These are phyloP conservation scores for Odontomachus brunneus DNA, from an alignment of 1,140 invertebrate genomes.

Conservation along the genomic window DNA sequence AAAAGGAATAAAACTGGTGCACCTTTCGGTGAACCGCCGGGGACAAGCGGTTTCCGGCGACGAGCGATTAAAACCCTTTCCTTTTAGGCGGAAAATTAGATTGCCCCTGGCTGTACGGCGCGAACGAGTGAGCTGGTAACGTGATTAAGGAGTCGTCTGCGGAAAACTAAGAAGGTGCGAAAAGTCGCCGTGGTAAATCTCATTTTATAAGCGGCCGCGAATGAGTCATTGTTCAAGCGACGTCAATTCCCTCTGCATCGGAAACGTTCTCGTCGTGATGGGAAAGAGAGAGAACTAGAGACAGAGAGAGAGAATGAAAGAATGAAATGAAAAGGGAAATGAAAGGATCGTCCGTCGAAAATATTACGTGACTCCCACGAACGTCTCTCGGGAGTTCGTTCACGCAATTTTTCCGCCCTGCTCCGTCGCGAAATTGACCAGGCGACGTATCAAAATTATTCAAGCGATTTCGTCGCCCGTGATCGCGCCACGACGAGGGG, in stretches of 20 bases:
- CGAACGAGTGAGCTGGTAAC: slow-evolving; percentile 30
- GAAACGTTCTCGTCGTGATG: background rate
- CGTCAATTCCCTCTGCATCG: slow-evolving; percentile 16
- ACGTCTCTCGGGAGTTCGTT: slow-evolving; percentile 7
- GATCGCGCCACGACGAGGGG: background rate
- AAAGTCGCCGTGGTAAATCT: slow-evolving; percentile 56
- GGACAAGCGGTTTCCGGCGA: background rate
- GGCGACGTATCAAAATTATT: slow-evolving; percentile 6
- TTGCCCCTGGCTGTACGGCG: slow-evolving; percentile 11
- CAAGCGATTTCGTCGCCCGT: background rate
- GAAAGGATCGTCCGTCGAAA: background rate
- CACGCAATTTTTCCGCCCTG: background rate
- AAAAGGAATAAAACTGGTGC: slow-evolving; percentile 26
- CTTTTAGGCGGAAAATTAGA: slow-evolving; percentile 65
- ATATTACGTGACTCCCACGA: slow-evolving; percentile 37
- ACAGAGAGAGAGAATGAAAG: too few species aligned
- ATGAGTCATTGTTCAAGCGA: slow-evolving; percentile 43
- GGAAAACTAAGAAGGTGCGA: slow-evolving; percentile 51
- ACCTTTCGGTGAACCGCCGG: background rate
- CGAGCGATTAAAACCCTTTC: slow-evolving; percentile 63
- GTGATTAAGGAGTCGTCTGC: slow-evolving; percentile 64
- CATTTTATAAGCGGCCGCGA: slow-evolving; percentile 41
- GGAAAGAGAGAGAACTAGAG: too few species aligned
- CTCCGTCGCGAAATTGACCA: background rate
- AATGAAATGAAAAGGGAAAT: background rate